phyloP scores from a whole-genome alignment of 2,797 vertebrate species.

The Oreortyx pictus region DNA sequence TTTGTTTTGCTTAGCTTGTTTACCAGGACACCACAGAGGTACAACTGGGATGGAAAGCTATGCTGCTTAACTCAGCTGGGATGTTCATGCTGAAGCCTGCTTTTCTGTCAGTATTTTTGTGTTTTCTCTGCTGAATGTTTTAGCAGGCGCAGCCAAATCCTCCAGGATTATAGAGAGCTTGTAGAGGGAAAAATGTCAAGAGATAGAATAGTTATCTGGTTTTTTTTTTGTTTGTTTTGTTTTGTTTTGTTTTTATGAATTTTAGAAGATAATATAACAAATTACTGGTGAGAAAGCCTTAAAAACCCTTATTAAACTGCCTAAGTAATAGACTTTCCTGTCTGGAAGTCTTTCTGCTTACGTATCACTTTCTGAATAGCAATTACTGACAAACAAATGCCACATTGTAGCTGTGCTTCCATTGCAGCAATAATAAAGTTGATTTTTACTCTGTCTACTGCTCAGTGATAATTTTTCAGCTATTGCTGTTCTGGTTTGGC shows the following conservation, averaged over 20 bases:
- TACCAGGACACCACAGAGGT: background rate
- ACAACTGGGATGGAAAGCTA: background rate
- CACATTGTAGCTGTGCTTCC: background rate
- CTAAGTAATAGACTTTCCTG: background rate
- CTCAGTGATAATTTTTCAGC: background rate
- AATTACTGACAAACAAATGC: constrained; percentile 6
- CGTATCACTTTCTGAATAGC: background rate
- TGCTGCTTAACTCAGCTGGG: background rate
- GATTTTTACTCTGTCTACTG: background rate
- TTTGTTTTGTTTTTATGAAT: background rate
- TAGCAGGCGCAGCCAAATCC: background rate
- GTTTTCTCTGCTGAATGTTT: constrained; percentile 21
- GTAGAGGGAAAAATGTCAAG: background rate
- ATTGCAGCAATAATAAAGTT: background rate
- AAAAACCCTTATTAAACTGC: background rate
- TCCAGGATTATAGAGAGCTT: background rate
- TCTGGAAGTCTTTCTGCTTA: constrained; percentile 15
- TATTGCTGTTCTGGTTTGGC: background rate
- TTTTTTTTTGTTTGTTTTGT: background rate
- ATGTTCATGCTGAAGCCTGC: background rate
- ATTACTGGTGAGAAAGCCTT: background rate
- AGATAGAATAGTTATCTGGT: background rate
- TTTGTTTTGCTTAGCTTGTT: constrained; percentile 11
- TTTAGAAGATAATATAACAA: background rate
- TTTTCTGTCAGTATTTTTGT: constrained; percentile 48